Evolutionary conservation across 2,888 invertebrate genomes (phyloP).

Genomic region (Anaspis maculata): DNA sequence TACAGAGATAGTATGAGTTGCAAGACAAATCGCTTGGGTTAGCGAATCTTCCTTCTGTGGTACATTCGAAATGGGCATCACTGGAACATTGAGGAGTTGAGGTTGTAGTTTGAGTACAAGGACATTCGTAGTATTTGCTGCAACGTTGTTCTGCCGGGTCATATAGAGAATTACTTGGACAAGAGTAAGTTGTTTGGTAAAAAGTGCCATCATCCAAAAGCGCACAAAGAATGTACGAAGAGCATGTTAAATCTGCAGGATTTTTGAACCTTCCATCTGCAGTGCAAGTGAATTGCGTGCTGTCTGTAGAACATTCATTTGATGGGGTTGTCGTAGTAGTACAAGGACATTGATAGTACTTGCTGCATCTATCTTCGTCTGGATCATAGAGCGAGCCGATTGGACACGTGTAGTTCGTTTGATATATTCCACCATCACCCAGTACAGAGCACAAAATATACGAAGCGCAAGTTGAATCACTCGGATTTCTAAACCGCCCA

Average conservation of each 20-base stretch:
- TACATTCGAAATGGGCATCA: background rate
- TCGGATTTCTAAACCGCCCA: background rate
- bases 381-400: background rate
- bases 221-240: conserved; percentile 40
- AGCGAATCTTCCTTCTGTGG: background rate
- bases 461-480: background rate
- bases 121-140: conserved; percentile 13
- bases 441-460: background rate
- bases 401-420: background rate
- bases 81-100: background rate
- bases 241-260: background rate
- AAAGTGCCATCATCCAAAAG: conserved; percentile 30
- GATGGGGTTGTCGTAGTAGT: background rate
- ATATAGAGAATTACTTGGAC: conserved; percentile 42
- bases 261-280: background rate
- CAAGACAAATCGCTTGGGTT: background rate
- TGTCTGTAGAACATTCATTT: too few relatives aligned
- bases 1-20: background rate
- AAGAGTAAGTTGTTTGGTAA: conserved; percentile 39
- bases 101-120: background rate
- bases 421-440: background rate
- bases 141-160: conserved; percentile 37
- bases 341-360: background rate
- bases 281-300: too few relatives aligned
- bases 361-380: background rate